phyloP scores from a whole-genome alignment of 1,140 invertebrate species.

The Paralvinella palmiformis region DNA sequence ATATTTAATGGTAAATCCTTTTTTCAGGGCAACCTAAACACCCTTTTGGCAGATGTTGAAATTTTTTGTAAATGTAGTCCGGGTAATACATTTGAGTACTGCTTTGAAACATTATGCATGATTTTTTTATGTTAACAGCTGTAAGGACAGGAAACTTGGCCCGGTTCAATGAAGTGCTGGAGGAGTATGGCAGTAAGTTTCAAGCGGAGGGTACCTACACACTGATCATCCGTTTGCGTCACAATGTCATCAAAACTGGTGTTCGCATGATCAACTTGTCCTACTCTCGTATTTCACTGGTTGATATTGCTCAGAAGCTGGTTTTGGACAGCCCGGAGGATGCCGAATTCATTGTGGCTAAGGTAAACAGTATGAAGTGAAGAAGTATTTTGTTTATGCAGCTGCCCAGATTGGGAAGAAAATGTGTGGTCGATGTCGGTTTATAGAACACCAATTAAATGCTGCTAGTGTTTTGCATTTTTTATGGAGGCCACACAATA shows the following conservation, averaged over 20 bases:
- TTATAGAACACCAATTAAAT: no score
- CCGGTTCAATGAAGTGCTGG: slow-evolving; percentile 87
- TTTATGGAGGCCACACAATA: no score
- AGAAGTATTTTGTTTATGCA: slow-evolving; percentile 8
- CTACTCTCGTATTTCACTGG: slow-evolving; percentile 91
- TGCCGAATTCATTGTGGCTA: slow-evolving; percentile 98
- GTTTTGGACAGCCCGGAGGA: slow-evolving; percentile 91
- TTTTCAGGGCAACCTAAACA: no score
- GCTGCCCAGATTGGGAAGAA: background rate
- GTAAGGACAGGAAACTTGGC: slow-evolving; percentile 91
- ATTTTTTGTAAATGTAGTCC: no score
- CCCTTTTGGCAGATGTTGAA: no score
- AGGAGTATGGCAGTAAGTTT: slow-evolving; percentile 58
- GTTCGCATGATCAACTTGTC: slow-evolving; percentile 93
- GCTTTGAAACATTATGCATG: no score
- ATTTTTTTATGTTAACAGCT: slow-evolving; percentile 61
- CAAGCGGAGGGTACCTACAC: slow-evolving; percentile 85
- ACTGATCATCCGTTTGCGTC: slow-evolving; percentile 79
- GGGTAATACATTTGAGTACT: no score
- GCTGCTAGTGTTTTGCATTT: no score
- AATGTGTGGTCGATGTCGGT: no score
- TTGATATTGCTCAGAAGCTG: slow-evolving; percentile 89
- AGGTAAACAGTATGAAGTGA: slow-evolving; percentile 56
- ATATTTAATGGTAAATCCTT: no score
- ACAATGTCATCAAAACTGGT: slow-evolving; percentile 99